These are phyloP conservation scores for Ectobius pallidus DNA, from an alignment of 2,888 invertebrate genomes.

Conservation along the genomic window DNA sequence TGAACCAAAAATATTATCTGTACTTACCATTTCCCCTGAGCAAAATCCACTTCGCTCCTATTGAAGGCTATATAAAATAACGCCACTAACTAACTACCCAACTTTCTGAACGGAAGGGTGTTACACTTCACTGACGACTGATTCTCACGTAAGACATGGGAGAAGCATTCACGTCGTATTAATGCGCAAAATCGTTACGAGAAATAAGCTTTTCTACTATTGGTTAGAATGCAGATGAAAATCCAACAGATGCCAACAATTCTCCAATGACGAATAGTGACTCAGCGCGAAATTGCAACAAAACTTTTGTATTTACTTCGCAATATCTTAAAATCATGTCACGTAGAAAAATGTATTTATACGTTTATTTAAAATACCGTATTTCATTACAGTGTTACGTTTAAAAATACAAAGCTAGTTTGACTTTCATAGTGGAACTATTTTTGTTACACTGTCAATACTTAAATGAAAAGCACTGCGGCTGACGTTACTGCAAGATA, in stretches of 20 bases:
- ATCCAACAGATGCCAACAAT: neutral
- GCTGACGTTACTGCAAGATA: neutral
- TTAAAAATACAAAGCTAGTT: neutral
- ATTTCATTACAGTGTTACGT: neutral
- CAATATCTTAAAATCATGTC: neutral
- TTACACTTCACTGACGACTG: constrained; percentile 32
- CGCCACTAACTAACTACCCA: constrained; percentile 23
- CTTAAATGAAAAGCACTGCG: neutral
- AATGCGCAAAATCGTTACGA: constrained; percentile 36
- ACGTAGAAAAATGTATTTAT: neutral
- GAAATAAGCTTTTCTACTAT: constrained; percentile 23
- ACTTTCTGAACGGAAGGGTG: constrained; percentile 32
- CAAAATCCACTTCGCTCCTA: constrained; percentile 42
- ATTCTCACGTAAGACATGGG: constrained; percentile 14
- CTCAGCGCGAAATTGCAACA: neutral
- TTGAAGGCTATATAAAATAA: neutral
- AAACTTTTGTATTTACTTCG: neutral
- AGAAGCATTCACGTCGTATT: constrained; percentile 32
- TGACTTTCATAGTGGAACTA: constrained; percentile 23
- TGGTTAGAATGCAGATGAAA: constrained; percentile 9
- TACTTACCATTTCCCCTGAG: constrained; percentile 47
- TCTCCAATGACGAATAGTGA: constrained; percentile 34
- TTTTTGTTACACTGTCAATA: constrained; percentile 18
- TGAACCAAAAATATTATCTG: neutral
- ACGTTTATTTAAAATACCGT: neutral